These are phyloP conservation scores for Zoanthus solanderi DNA, from an alignment of 92 coral and sea anemone genomes.

Conservation along the genomic window DNA sequence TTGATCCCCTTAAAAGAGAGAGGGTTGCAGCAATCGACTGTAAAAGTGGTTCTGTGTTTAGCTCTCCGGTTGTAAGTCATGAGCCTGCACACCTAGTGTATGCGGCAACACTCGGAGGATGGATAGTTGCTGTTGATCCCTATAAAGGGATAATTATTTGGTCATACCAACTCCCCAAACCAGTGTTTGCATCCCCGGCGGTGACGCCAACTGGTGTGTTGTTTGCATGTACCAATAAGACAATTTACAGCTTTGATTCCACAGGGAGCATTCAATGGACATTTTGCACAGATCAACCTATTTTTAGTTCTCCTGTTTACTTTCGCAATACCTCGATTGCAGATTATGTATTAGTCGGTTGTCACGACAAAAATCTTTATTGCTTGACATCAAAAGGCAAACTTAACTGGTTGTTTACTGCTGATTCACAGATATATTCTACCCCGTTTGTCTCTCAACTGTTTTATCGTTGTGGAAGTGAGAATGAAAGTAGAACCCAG, in stretches of 20 bases:
- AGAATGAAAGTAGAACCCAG: not conserved
- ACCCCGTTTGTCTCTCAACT: conserved; percentile 76
- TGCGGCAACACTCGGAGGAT: conserved; percentile 80
- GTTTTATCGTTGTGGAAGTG: not conserved
- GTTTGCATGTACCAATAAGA: conserved; percentile 83
- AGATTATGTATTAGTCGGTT: conserved; percentile 70
- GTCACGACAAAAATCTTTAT: conserved; percentile 80
- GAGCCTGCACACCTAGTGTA: conserved; percentile 73
- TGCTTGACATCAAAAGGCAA: conserved; percentile 71
- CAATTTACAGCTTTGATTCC: conserved; percentile 70
- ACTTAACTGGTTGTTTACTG: conserved; percentile 71
- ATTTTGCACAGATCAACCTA: conserved; percentile 60
- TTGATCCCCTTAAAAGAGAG: conserved; percentile 65
- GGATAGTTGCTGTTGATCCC: conserved; percentile 70
- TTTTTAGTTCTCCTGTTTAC: conserved; percentile 79
- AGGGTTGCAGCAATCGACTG: conserved; percentile 75
- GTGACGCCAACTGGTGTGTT: conserved; percentile 64
- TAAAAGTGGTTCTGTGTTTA: conserved; percentile 87
- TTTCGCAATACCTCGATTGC: not conserved
- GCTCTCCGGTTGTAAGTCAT: conserved; percentile 78
- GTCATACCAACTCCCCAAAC: conserved; percentile 83
- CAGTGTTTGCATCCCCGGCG: conserved; percentile 86
- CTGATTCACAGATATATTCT: conserved; percentile 84
- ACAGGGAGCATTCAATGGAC: conserved; percentile 73
- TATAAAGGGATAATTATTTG: conserved; percentile 61